Conservation (phyloP, 1,140 invertebrate species). For the Cydia strobilella region DNA sequence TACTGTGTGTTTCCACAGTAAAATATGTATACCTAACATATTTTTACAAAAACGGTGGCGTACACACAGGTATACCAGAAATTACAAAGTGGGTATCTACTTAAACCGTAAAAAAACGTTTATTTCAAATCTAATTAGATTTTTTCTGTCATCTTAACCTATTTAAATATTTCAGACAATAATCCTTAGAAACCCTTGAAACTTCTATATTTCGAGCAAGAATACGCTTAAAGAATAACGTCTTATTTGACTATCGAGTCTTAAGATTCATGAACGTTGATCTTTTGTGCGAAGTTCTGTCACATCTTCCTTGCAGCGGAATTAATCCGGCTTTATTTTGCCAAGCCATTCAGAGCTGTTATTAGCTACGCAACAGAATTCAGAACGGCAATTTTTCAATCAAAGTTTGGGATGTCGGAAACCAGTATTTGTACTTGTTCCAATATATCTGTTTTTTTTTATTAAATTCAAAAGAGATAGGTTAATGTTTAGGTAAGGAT, state of each 20-base stretch:
- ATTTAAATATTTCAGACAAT: not conserved
- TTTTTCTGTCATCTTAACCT: not conserved
- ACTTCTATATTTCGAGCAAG: not conserved
- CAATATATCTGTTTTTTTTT: not conserved
- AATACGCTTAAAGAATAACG: not conserved
- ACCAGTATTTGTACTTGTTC: not conserved
- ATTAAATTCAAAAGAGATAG: not conserved
- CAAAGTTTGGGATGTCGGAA: not conserved
- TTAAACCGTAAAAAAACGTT: not conserved
- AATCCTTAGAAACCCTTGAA: not conserved
- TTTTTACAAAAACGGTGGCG: too few species aligned
- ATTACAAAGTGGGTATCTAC: not conserved
- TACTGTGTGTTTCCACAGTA: not conserved
- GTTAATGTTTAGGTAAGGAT: too few species aligned
- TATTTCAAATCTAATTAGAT: not conserved
- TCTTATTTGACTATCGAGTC: not conserved
- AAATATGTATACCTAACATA: too few species aligned
- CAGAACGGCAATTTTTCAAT: not conserved
- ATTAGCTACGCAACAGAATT: conserved; percentile 1
- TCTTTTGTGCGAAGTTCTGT: not conserved
- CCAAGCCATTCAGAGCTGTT: not conserved
- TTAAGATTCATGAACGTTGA: not conserved
- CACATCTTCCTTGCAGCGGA: conserved; percentile 5
- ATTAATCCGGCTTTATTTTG: not conserved
- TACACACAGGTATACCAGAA: not conserved